Evolutionary conservation across 1,140 invertebrate species (phyloP), one percentile per base, ranked within the genome.

Genomic region (Amphibalanus amphitrite): DNA sequence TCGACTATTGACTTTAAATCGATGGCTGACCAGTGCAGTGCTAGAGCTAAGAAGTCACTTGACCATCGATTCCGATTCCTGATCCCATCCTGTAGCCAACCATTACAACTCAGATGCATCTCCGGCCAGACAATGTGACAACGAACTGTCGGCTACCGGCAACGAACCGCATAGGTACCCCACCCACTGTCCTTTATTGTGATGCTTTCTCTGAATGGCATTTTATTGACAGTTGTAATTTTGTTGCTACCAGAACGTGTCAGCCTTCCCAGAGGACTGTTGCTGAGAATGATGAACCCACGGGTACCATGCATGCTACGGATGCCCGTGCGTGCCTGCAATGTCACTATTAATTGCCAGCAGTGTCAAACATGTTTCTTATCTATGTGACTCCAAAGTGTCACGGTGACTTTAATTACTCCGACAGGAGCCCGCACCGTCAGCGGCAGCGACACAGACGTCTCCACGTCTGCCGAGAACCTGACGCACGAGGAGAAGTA

Each of bases 381-480:
- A n/a, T n/a, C n/a, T n/a, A n/a, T n/a, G n/a, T n/a, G 33, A 38
- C 33, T 4, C 33, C 4, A 15, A 6, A 15, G 20, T 65, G 64
- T 65, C 23, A 28, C 0, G n/a, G 65, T 69, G 33, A 64, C 59
- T 38, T 28, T 69, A 15, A 23, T 67, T 71, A 70, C 1, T 59
- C 70, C 69, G 33, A n/a, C 69, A 69, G 73, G 69, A 69, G 72
- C 85, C 67, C 87, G 87, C 81, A 89, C 87, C 79, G 81, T 89
- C 74, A 90, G 88, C 78, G 91, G 91, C 28, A 93, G 90, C 82
- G 91, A 94, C 80, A 93, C 91, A 29, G 91, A 94, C 84, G 87
- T 93, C 69, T 93, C 90, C 47, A 92, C 91, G 38, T 93, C 91
- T 13, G 92, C 89, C 74, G 92, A 94, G 80, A 94, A 93, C 81